These are phyloP conservation scores for Neuroscelio doddi DNA, from an alignment of 2,888 invertebrate species.

Conservation along the genomic window DNA sequence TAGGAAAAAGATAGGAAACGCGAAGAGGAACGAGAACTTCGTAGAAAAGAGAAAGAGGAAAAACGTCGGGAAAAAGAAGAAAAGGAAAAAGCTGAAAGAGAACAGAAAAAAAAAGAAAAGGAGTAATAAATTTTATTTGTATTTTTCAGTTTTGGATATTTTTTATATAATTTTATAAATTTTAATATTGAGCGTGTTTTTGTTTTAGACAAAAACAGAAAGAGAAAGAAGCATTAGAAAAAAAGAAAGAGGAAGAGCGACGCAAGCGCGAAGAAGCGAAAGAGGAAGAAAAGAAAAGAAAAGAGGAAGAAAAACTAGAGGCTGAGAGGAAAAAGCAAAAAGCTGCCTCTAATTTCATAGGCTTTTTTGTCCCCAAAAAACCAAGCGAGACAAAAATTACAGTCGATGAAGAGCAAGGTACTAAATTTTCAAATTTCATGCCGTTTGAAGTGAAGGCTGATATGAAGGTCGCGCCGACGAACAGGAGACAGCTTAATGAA, in stretches of 20 bases:
- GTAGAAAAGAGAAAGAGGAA: slow-evolving; percentile 64
- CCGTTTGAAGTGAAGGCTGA: slow-evolving; percentile 86
- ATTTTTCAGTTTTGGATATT: neutral
- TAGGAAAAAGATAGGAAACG: slow-evolving; percentile 75
- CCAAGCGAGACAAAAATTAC: slow-evolving; percentile 61
- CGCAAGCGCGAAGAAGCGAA: slow-evolving; percentile 73
- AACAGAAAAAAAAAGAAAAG: slow-evolving; percentile 73
- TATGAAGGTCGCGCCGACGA: slow-evolving; percentile 88
- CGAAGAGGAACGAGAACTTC: slow-evolving; percentile 70
- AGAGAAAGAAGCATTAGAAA: slow-evolving; percentile 71
- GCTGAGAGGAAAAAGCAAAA: slow-evolving; percentile 85
- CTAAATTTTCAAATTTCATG: slow-evolving; percentile 76
- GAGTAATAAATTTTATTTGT: slow-evolving; percentile 59
- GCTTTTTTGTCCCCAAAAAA: slow-evolving; percentile 84
- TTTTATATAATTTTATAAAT: neutral
- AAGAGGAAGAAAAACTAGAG: slow-evolving; percentile 79
- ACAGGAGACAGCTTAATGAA: slow-evolving; percentile 75
- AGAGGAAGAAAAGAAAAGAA: slow-evolving; percentile 75
- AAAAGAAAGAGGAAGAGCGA: slow-evolving; percentile 73
- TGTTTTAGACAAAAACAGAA: slow-evolving; percentile 59
- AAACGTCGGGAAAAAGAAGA: slow-evolving; percentile 65
- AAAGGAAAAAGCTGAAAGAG: slow-evolving; percentile 71
- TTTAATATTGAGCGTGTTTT: no score
- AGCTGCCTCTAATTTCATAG: slow-evolving; percentile 84
- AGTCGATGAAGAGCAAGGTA: slow-evolving; percentile 73